Percentiles rank a stretch among this genome's conserved stretches.
These are phyloP conservation scores for Chironomus tentans DNA, from an alignment of 2,888 invertebrate species.

Conservation along the genomic window DNA sequence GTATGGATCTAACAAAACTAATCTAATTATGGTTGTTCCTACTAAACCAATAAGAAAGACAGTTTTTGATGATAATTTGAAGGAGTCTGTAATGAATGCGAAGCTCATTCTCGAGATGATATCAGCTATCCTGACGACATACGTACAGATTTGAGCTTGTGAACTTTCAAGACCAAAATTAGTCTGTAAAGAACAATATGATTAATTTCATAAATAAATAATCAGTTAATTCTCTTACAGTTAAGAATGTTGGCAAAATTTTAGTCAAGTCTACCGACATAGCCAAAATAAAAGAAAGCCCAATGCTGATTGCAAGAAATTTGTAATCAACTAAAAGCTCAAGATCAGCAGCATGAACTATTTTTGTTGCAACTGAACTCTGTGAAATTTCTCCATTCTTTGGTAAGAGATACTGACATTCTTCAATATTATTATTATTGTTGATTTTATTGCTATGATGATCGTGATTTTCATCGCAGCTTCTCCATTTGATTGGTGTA, in stretches of 20 bases:
- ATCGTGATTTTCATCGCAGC: not conserved
- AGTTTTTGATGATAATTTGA: not conserved
- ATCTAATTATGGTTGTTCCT: not conserved
- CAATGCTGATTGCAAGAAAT: not conserved
- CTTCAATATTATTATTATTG: too few species aligned
- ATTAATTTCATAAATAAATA: not conserved
- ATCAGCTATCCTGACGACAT: not conserved
- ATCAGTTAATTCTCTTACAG: not conserved
- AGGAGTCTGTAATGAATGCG: not conserved
- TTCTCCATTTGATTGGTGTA: slow-evolving; percentile 7
- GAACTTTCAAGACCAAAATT: not conserved
- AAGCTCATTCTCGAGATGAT: not conserved
- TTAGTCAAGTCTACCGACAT: not conserved
- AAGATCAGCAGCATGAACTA: not conserved
- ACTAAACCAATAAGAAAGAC: not conserved
- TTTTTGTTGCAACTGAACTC: too few species aligned
- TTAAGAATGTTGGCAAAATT: not conserved
- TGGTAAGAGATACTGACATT: too few species aligned
- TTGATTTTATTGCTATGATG: too few species aligned
- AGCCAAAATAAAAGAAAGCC: not conserved
- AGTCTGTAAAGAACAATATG: not conserved
- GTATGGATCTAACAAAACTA: not conserved
- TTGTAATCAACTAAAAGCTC: not conserved
- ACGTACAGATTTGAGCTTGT: not conserved
- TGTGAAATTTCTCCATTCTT: too few species aligned